These are phyloP conservation scores for Drosophila mulleri DNA, from an alignment of 2,888 invertebrate genomes.

Conservation along the genomic window DNA sequence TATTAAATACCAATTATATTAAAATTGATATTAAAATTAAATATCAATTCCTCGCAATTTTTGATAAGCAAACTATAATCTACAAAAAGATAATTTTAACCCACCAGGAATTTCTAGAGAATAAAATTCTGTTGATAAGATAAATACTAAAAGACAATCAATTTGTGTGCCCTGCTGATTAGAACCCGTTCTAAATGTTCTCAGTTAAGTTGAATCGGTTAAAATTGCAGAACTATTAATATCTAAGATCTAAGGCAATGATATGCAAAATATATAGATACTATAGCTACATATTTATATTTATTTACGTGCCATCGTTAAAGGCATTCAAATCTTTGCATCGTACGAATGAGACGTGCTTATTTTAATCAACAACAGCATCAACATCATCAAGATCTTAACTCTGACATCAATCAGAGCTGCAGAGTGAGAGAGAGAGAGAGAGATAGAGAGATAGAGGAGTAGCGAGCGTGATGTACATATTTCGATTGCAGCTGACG, in stretches of 20 bases:
- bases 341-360: slow-evolving; percentile 39
- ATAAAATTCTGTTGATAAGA: neutral
- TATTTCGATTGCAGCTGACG: slow-evolving; percentile 35
- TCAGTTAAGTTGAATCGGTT: neutral
- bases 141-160: neutral
- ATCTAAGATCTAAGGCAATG: slow-evolving; percentile 2
- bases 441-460: neutral
- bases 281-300: neutral
- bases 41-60: neutral
- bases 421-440: neutral
- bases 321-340: slow-evolving; percentile 27
- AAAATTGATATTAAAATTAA: neutral
- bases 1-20: neutral
- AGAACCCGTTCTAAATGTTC: neutral
- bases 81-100: neutral
- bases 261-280: neutral
- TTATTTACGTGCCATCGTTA: slow-evolving; percentile 34
- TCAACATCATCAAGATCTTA: slow-evolving; percentile 40
- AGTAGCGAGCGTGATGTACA: slow-evolving; percentile 19
- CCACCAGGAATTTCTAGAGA: neutral
- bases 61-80: neutral
- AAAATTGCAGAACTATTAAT: neutral
- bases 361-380: slow-evolving; percentile 34
- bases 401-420: slow-evolving; percentile 46
- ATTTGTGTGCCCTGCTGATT: neutral